A percentile compares a stretch with the other conserved stretches of the same genome.
These are phyloP conservation scores for Rhinichthys osculus DNA, from an alignment of 2,797 vertebrate species.

Conservation along the genomic window DNA sequence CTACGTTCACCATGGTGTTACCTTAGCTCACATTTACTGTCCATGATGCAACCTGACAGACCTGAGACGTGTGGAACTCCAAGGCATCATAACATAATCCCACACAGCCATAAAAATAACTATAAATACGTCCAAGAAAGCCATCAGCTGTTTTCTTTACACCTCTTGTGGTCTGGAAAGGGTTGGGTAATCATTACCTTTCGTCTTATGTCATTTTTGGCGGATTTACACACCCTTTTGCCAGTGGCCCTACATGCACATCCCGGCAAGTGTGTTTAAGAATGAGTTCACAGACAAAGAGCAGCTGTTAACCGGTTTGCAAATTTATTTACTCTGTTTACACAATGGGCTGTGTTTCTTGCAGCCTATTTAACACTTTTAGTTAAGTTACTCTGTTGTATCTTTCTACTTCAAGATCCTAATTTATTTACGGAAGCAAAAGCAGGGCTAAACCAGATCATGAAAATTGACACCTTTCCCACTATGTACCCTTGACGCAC, in stretches of 20 bases:
- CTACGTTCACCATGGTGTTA: not conserved
- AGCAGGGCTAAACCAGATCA: slow-evolving; percentile 21
- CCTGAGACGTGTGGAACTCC: not conserved
- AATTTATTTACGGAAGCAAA: slow-evolving; percentile 10
- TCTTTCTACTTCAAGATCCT: slow-evolving; percentile 1
- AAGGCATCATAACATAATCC: slow-evolving; percentile 42
- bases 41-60: slow-evolving; percentile 6
- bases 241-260: not conserved
- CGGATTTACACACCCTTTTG: not conserved
- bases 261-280: not conserved
- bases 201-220: slow-evolving; percentile 31
- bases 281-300: slow-evolving; percentile 21
- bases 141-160: slow-evolving; percentile 14
- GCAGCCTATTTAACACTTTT: not conserved
- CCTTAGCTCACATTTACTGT: not conserved
- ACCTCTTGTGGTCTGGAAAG: slow-evolving; percentile 1
- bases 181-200: slow-evolving; percentile 29
- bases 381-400: not conserved
- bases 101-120: slow-evolving; percentile 33
- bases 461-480: slow-evolving; percentile 16
- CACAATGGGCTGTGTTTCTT: not conserved
- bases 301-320: not conserved
- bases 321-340: not conserved
- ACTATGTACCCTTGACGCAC: slow-evolving; percentile 8
- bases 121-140: slow-evolving; percentile 15